These are phyloP conservation scores for Diaperis boleti DNA, from an alignment of 2,888 invertebrate species.

Conservation along the genomic window DNA sequence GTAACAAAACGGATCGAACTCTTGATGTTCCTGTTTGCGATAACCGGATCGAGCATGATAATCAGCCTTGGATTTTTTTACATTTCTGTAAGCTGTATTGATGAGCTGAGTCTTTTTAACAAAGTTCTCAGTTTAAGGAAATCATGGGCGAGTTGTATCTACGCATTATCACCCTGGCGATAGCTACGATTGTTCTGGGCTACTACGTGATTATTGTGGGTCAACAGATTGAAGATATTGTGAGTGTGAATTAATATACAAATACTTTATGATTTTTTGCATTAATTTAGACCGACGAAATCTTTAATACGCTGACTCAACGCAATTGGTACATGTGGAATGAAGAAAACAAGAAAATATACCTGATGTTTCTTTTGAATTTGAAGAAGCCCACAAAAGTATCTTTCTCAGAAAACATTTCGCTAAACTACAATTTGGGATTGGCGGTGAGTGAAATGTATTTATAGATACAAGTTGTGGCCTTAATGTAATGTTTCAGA, in stretches of 20 bases:
- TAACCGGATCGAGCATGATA: neutral
- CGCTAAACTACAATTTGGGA: neutral
- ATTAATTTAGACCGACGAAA: neutral
- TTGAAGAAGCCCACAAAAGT: neutral
- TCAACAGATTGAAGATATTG: neutral
- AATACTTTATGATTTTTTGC: neutral
- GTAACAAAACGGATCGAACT: neutral
- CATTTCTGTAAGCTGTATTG: neutral
- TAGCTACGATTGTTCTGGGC: neutral
- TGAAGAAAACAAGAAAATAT: conserved; percentile 17
- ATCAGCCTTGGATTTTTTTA: conserved; percentile 1
- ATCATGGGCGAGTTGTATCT: neutral
- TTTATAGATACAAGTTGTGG: too few species aligned
- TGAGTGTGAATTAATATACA: neutral
- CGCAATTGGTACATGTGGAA: conserved; percentile 17
- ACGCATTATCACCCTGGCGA: neutral
- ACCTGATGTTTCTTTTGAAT: conserved; percentile 11
- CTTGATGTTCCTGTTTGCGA: neutral
- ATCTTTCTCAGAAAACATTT: neutral
- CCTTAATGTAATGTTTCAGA: too few species aligned
- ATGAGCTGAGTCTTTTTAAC: neutral
- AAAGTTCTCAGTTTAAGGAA: neutral
- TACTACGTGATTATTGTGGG: neutral
- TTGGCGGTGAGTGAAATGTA: neutral
- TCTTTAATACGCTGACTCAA: neutral